Percentiles rank a stretch among this genome's conserved stretches.
phyloP scores from a whole-genome alignment of 1,140 invertebrate species.

The Listronotus oregonensis region DNA sequence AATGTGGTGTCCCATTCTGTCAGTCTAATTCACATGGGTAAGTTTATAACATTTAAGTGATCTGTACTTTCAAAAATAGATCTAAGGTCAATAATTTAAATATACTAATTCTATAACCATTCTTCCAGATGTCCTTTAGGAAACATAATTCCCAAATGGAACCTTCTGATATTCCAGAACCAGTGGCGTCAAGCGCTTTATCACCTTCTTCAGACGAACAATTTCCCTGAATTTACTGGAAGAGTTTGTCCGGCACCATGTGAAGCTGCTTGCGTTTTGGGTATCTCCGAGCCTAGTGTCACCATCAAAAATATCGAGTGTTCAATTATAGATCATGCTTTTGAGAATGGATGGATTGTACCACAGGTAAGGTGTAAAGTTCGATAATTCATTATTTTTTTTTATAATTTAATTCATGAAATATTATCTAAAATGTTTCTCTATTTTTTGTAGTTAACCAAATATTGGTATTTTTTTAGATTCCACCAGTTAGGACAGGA shows the following conservation, averaged over 20 bases:
- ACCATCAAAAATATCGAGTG: conserved; percentile 99
- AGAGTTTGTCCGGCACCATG: conserved; percentile 98
- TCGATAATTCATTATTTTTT: too few relatives aligned
- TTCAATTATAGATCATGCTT: conserved; percentile 97
- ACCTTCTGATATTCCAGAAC: conserved; percentile 91
- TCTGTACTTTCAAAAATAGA: too few relatives aligned
- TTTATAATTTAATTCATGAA: too few relatives aligned
- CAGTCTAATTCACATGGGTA: conserved; percentile 86
- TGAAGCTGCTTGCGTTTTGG: conserved; percentile 96
- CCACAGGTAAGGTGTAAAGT: conserved; percentile 58
- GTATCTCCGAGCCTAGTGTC: conserved; percentile 93
- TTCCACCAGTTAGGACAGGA: conserved; percentile 76
- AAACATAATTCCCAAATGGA: conserved; percentile 99
- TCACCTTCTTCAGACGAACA: conserved; percentile 96
- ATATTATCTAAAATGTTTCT: too few relatives aligned
- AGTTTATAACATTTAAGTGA: neutral
- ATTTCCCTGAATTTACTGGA: conserved; percentile 99
- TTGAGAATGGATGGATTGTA: conserved; percentile 94
- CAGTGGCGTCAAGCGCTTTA: conserved; percentile 97
- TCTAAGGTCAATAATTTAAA: too few relatives aligned
- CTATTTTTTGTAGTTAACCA: too few relatives aligned
- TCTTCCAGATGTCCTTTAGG: conserved; percentile 80
- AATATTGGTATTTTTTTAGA: conserved; percentile 34
- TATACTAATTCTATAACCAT: neutral
- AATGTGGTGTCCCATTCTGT: conserved; percentile 99